phyloP scores from a whole-genome alignment of 2,113 vertebrate genomes.

The Cyphomyrus discorhynchus region DNA sequence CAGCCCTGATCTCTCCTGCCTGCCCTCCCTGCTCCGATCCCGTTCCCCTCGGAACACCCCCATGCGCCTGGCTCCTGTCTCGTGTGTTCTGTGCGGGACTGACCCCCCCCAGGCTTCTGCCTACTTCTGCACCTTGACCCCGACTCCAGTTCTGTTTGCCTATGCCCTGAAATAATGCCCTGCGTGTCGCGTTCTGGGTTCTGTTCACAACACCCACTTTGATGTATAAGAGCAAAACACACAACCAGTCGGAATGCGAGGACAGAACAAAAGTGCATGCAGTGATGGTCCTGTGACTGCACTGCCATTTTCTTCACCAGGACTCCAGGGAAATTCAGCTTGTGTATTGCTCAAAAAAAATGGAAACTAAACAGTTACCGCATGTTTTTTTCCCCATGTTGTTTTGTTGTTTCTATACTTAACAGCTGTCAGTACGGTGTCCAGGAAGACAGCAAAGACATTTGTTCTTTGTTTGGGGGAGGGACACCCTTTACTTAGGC shows the following conservation, averaged over 20 bases:
- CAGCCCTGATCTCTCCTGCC: not conserved
- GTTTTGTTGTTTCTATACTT: not conserved
- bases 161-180: not conserved
- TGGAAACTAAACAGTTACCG: not conserved
- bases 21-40: not conserved
- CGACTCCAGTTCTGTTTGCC: not conserved
- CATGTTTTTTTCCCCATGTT: not conserved
- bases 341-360: not conserved
- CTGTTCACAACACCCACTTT: not conserved
- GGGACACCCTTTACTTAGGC: not conserved
- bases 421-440: slow-evolving; percentile 13
- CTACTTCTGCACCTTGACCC: not conserved
- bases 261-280: not conserved
- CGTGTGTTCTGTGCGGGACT: not conserved
- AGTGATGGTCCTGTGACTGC: not conserved
- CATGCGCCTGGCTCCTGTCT: not conserved
- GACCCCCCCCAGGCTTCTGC: not conserved
- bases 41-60: not conserved
- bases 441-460: not conserved
- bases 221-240: not conserved
- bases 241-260: not conserved
- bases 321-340: not conserved
- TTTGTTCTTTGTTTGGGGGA: not conserved
- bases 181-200: not conserved
- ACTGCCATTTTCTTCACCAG: not conserved